phyloP scores from a whole-genome alignment of 2,113 vertebrate species.

The Cyprinus carpio region DNA sequence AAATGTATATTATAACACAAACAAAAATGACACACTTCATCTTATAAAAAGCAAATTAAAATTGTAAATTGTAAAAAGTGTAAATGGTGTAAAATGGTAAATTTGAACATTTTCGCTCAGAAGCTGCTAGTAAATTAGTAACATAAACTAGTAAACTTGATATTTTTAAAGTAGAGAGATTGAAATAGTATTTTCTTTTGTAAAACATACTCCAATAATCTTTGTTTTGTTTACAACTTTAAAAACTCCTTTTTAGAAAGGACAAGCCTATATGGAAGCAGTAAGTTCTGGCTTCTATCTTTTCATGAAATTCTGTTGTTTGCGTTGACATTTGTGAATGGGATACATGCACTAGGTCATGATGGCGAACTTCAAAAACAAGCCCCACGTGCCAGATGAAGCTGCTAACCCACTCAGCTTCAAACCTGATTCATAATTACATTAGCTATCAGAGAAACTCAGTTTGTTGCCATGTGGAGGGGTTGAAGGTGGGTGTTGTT shows the following conservation, averaged over 20 bases:
- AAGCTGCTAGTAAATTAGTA: too few species aligned
- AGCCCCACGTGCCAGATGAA: neutral
- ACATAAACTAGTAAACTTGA: too few species aligned
- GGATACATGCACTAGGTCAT: neutral
- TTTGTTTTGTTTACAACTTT: too few species aligned
- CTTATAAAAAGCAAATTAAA: neutral
- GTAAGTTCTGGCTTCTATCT: neutral
- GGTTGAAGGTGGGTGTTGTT: slow-evolving; percentile 19
- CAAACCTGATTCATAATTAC: slow-evolving; percentile 50
- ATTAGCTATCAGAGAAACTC: slow-evolving; percentile 47
- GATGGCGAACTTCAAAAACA: slow-evolving; percentile 21
- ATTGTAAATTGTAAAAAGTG: too few species aligned
- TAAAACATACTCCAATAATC: too few species aligned
- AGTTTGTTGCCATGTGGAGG: slow-evolving; percentile 31
- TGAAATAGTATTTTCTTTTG: too few species aligned
- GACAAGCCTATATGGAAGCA: neutral
- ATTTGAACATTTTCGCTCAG: too few species aligned
- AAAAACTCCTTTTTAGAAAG: neutral
- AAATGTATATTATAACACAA: neutral
- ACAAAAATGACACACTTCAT: neutral
- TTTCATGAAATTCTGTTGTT: neutral
- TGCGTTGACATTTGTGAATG: neutral
- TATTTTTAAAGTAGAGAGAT: too few species aligned
- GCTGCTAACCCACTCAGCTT: slow-evolving; percentile 6
- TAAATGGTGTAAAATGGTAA: too few species aligned